Percentiles rank a stretch among this genome's conserved stretches.
phyloP scores from a whole-genome alignment of 1,140 invertebrate species.

The Ips typographus region DNA sequence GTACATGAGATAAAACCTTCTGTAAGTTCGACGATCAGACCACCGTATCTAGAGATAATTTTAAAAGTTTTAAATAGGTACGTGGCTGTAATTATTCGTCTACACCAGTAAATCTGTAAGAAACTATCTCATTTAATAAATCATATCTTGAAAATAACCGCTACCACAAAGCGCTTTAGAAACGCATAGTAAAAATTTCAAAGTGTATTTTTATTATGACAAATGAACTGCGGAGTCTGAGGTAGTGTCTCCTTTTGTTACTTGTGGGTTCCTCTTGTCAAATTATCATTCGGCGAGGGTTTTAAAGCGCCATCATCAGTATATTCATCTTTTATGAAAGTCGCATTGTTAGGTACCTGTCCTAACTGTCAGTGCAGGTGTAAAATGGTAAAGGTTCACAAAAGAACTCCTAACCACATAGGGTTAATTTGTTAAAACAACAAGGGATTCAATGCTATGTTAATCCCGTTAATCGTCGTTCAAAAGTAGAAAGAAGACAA shows the following conservation, averaged over 20 bases:
- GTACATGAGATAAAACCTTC: too few species aligned
- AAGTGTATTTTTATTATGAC: constrained; percentile 45
- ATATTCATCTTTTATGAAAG: constrained; percentile 37
- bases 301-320: constrained; percentile 38
- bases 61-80: neutral
- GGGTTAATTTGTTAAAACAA: constrained; percentile 35
- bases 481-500: too few species aligned
- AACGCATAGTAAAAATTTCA: constrained; percentile 29
- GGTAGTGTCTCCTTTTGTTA: constrained; percentile 41
- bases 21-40: too few species aligned
- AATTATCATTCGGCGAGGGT: constrained; percentile 41
- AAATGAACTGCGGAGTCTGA: constrained; percentile 42
- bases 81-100: neutral
- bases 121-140: too few species aligned
- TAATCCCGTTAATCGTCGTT: constrained; percentile 5
- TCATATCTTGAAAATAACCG: too few species aligned
- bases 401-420: constrained; percentile 24
- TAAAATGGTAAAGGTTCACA: constrained; percentile 39
- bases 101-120: neutral
- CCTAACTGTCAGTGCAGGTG: constrained; percentile 37
- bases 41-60: too few species aligned
- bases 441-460: constrained; percentile 15
- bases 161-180: neutral
- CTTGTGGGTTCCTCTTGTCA: constrained; percentile 45
- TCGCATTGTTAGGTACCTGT: constrained; percentile 38